Evolutionary conservation across 2,888 invertebrate genomes (phyloP).

Genomic region (Napeogenes sylphis): DNA sequence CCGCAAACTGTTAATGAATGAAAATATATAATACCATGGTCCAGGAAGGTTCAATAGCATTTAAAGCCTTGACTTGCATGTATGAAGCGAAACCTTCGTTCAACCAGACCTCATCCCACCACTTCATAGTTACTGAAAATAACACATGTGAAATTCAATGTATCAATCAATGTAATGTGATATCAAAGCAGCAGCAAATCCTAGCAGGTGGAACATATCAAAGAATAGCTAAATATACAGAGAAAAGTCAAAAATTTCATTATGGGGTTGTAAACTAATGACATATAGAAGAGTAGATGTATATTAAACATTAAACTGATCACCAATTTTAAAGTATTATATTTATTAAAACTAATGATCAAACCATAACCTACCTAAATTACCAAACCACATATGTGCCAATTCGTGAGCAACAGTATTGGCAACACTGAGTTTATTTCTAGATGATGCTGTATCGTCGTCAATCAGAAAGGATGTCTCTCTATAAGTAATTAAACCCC

Average conservation of each 20-base stretch:
- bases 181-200: too few species aligned
- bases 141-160: background rate
- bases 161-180: too few species aligned
- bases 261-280: too few species aligned
- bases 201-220: too few species aligned
- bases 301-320: too few species aligned
- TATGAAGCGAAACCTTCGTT: constrained; percentile 94
- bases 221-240: too few species aligned
- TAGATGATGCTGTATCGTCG: constrained; percentile 82
- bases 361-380: constrained; percentile 79
- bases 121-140: constrained; percentile 89
- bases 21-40: constrained; percentile 78
- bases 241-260: too few species aligned
- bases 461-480: constrained; percentile 91
- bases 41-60: constrained; percentile 86
- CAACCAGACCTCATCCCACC: constrained; percentile 96
- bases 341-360: background rate
- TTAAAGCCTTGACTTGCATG: constrained; percentile 88
- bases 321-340: background rate
- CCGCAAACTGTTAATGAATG: too few species aligned
- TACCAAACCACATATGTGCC: constrained; percentile 97
- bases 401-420: constrained; percentile 93
- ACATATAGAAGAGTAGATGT: too few species aligned
- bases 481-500: constrained; percentile 95
- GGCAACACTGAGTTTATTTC: constrained; percentile 87